Conservation (phyloP, 2,888 invertebrate species). For the Cancer borealis region DNA sequence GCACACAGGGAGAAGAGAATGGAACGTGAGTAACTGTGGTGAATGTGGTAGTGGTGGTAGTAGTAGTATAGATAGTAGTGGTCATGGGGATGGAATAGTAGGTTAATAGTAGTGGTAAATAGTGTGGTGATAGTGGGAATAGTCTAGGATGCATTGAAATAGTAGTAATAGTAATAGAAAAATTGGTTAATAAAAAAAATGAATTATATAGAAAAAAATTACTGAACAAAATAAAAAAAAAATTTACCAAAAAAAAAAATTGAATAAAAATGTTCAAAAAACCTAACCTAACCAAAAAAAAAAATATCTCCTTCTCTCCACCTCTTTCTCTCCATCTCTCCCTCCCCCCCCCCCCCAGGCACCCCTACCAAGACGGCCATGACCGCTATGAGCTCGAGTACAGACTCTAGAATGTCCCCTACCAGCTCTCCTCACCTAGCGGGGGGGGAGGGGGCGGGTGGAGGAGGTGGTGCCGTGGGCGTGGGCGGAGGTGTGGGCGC, state of each 20-base stretch:
- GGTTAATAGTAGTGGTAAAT: no score
- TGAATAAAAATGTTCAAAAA: background rate
- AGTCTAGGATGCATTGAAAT: no score
- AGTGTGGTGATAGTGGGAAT: no score
- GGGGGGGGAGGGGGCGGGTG: background rate
- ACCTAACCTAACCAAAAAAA: no score
- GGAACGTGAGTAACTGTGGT: slow-evolving; percentile 59
- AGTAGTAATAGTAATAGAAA: no score
- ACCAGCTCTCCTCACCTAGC: slow-evolving; percentile 59
- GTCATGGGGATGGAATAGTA: no score
- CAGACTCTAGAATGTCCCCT: slow-evolving; percentile 74
- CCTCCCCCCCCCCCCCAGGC: slow-evolving; percentile 77
- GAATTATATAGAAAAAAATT: no score
- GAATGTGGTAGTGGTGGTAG: no score
- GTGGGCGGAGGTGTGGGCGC: background rate
- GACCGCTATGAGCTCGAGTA: background rate
- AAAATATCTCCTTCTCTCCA: background rate
- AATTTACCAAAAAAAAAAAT: no score
- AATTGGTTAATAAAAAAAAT: no score
- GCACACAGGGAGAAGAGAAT: slow-evolving; percentile 73
- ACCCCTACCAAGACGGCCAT: slow-evolving; percentile 79
- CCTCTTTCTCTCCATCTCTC: background rate
- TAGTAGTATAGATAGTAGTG: no score
- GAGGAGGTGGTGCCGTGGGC: background rate
- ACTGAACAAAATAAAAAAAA: no score